These are phyloP conservation scores for Palaemon carinicauda DNA, from an alignment of 1,140 invertebrate genomes.

Conservation along the genomic window DNA sequence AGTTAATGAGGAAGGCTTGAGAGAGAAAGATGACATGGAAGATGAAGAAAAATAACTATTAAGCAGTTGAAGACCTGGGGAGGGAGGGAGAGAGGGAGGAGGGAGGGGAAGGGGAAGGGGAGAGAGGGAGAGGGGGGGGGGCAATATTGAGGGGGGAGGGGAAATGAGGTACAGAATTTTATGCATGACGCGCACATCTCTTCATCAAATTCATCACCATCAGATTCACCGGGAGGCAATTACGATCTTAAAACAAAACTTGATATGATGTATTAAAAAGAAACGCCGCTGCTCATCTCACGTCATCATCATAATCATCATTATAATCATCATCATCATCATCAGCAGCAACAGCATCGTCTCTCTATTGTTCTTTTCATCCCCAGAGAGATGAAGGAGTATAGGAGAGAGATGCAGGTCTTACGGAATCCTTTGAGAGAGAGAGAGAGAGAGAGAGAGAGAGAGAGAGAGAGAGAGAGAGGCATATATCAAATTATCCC, in stretches of 20 bases:
- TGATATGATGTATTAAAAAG: too few species aligned
- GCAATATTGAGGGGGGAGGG: not conserved
- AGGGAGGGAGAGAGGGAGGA: too few species aligned
- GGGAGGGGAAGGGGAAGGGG: not conserved
- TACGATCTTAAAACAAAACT: too few species aligned
- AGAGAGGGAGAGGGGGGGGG: not conserved
- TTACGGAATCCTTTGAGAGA: not conserved
- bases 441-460: constrained; percentile 9
- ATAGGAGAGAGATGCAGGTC: not conserved
- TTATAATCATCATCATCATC: too few species aligned
- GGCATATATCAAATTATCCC: not conserved
- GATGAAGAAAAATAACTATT: not conserved
- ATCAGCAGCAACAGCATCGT: too few species aligned
- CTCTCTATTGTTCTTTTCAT: too few species aligned
- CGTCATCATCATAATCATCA: too few species aligned
- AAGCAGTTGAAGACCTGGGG: not conserved
- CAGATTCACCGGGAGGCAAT: too few species aligned
- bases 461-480: constrained; percentile 5
- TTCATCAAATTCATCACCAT: too few species aligned
- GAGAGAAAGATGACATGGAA: not conserved
- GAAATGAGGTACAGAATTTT: not conserved
- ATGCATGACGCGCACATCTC: too few species aligned
- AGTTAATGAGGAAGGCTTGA: not conserved
- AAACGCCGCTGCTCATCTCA: too few species aligned
- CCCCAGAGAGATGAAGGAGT: not conserved